A percentile compares a stretch with the other conserved stretches of the same genome.
These are phyloP conservation scores for Nephotettix cincticeps DNA, from an alignment of 1,140 invertebrate genomes.

Conservation along the genomic window DNA sequence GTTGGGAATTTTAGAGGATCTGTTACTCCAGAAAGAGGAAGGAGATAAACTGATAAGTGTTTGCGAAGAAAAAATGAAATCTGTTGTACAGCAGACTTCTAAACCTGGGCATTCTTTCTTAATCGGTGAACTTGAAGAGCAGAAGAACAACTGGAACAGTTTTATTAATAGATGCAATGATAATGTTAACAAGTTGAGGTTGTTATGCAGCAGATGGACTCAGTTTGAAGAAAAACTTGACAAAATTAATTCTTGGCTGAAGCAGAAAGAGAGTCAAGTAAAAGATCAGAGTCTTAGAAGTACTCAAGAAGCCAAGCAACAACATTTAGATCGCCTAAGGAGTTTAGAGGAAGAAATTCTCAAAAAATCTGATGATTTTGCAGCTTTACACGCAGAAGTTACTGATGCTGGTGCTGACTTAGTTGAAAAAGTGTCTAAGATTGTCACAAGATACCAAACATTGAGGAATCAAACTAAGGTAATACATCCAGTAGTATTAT, in stretches of 20 bases:
- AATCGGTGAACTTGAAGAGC: constrained; percentile 71
- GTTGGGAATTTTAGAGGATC: constrained; percentile 69
- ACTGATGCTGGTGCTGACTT: constrained; percentile 77
- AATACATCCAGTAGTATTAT: constrained; percentile 26
- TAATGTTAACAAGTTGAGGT: constrained; percentile 66
- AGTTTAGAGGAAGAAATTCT: constrained; percentile 71
- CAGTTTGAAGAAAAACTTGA: constrained; percentile 78
- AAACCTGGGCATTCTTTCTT: constrained; percentile 72
- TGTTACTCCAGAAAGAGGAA: constrained; percentile 69
- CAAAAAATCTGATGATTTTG: constrained; percentile 69
- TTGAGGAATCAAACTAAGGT: constrained; percentile 78
- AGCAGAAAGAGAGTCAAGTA: constrained; percentile 77
- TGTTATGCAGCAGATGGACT: constrained; percentile 71
- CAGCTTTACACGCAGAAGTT: constrained; percentile 65
- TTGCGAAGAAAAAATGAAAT: constrained; percentile 68
- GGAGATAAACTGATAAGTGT: constrained; percentile 70
- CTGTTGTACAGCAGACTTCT: constrained; percentile 76
- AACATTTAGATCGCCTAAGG: constrained; percentile 77
- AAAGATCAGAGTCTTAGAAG: constrained; percentile 90
- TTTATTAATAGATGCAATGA: constrained; percentile 71
- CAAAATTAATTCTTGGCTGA: constrained; percentile 77
- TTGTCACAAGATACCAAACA: constrained; percentile 81
- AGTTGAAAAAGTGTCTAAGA: constrained; percentile 71
- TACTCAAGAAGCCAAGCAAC: constrained; percentile 76
- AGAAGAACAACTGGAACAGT: constrained; percentile 72